Conservation (phyloP, 2,113 vertebrate genomes). For the Pelusios castaneus region DNA sequence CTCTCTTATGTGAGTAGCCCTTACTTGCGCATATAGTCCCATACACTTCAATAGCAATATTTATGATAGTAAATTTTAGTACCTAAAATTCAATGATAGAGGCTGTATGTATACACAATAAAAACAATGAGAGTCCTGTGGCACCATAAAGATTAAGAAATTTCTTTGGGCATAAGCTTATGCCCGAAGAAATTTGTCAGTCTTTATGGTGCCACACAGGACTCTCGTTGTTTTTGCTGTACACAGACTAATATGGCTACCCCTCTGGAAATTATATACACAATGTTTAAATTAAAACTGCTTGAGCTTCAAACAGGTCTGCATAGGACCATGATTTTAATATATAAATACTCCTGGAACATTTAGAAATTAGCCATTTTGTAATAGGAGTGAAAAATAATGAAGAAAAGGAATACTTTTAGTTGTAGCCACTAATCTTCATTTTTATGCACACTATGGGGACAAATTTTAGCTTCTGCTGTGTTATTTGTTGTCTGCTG, state of each 20-base stretch:
- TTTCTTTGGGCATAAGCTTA: too few relatives aligned
- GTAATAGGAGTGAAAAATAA: neutral
- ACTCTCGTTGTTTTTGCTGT: too few relatives aligned
- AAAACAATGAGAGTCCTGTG: too few relatives aligned
- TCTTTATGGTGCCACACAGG: too few relatives aligned
- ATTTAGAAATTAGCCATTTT: neutral
- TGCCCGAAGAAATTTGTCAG: too few relatives aligned
- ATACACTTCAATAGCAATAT: neutral
- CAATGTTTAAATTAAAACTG: neutral
- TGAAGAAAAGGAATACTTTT: conserved; percentile 7
- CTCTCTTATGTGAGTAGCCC: neutral
- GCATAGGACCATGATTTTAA: neutral
- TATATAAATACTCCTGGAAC: neutral
- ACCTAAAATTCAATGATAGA: neutral
- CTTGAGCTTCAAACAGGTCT: neutral
- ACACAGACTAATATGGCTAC: too few relatives aligned
- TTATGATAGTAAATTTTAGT: neutral
- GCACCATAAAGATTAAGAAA: too few relatives aligned
- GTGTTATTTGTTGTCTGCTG: neutral
- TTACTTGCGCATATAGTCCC: neutral
- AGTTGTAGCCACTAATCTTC: neutral
- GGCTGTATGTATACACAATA: fast-evolving
- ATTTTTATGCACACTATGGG: neutral
- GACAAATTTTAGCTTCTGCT: neutral
- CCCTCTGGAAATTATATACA: too few relatives aligned